Evolutionary conservation across 2,888 invertebrate genomes (phyloP), one percentile per base, ranked within the genome.

Genomic region (Achlya flavicornis): DNA sequence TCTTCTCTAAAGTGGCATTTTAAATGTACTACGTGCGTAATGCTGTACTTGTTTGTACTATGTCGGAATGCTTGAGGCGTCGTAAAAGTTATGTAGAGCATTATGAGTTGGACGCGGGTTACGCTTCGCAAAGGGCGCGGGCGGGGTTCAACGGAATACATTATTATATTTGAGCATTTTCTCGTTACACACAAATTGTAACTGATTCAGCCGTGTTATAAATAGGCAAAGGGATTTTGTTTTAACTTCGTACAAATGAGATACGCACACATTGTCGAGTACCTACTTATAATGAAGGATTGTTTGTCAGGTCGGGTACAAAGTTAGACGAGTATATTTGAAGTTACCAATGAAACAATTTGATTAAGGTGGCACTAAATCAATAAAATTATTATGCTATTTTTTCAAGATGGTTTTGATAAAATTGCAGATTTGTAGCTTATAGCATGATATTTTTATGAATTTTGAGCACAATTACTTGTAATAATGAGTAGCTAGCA

Each of bases 31-130:
- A 3, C 12, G 12, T 4, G 4, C 5, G n/a, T n/a, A n/a, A 46
- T n/a, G 7, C 46, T 46, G 46, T 14, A 2, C 3, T 46, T 46
- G 46, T 46, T n/a, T 14, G n/a, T n/a, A n/a, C 46, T 46, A 7
- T 46, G 46, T 14, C n/a, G n/a, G 7, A 14, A 46, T 0, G 46
- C 46, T n/a, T 7, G n/a, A 46, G 46, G 46, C 46, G 46, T 46
- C 46, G 46, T 2, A 7, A 46, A 46, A 46, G 46, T 46, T 46
- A n/a, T 46, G 6, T 14, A n/a, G 46, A 46, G 6, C 46, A 46
- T 46, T n/a, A n/a, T n/a, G 46, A 46, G 46, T 46, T n/a, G 46
- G 46, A 46, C n/a, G 46, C n/a, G n/a, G 46, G 46, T n/a, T n/a
- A 46, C 46, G 6, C n/a, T 46, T 6, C 5, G 46, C n/a, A 46